These are phyloP conservation scores for Rhinella marina DNA, from an alignment of 2,797 vertebrate species.

Conservation along the genomic window DNA sequence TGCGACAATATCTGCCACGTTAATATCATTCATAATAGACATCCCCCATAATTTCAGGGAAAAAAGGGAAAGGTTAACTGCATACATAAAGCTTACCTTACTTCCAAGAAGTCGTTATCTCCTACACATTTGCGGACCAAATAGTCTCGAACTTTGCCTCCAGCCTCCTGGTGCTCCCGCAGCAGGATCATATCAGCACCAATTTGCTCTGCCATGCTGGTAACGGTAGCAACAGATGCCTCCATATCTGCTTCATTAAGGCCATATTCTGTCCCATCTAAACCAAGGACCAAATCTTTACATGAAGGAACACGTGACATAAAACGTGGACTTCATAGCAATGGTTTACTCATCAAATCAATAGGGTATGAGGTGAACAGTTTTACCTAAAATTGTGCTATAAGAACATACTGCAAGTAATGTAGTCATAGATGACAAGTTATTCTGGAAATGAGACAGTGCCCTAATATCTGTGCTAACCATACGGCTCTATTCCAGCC, in stretches of 20 bases:
- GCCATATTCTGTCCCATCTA: slow-evolving; percentile 95
- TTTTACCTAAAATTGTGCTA: too few species aligned
- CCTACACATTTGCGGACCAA: slow-evolving; percentile 93
- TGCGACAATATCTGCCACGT: too few species aligned
- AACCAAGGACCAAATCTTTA: not conserved
- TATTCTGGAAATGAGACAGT: too few species aligned
- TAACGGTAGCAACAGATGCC: slow-evolving; percentile 92
- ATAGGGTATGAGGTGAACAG: not conserved
- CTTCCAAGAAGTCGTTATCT: slow-evolving; percentile 98
- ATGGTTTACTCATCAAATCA: too few species aligned
- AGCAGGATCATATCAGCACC: slow-evolving; percentile 92
- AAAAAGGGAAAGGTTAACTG: not conserved
- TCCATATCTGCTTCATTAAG: slow-evolving; percentile 93
- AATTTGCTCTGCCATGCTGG: slow-evolving; percentile 93
- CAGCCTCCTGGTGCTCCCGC: slow-evolving; percentile 87
- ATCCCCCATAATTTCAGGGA: not conserved
- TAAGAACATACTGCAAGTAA: too few species aligned
- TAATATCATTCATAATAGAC: too few species aligned
- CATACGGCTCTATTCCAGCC: too few species aligned
- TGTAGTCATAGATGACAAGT: too few species aligned
- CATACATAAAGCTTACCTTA: slow-evolving; percentile 83
- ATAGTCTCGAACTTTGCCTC: slow-evolving; percentile 91
- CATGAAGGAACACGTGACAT: not conserved
- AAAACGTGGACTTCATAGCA: not conserved
- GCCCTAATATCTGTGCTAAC: too few species aligned